phyloP scores from a whole-genome alignment of 2,797 vertebrate genomes.

The Galaxias olidus region DNA sequence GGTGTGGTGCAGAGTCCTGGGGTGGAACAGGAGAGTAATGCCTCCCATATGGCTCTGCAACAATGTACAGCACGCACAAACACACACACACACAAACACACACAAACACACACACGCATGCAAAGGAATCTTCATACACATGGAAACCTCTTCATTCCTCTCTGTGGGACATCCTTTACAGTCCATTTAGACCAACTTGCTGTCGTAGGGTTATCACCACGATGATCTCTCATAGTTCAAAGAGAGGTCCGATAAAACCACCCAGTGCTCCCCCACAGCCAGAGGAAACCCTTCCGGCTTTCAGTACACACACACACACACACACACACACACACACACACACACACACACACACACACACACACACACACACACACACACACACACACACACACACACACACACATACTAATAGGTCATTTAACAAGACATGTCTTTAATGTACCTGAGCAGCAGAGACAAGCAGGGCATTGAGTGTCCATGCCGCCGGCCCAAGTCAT shows the following conservation, averaged over 20 bases:
- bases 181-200: too few relatives aligned
- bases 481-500: constrained; percentile 8
- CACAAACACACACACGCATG: constrained; percentile 7
- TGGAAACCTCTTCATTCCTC: too few relatives aligned
- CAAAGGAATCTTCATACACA: not conserved
- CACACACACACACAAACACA: constrained; percentile 27
- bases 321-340: not conserved
- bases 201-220: too few relatives aligned
- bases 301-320: not conserved
- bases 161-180: too few relatives aligned
- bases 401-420: constrained; percentile 16
- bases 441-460: constrained; percentile 40
- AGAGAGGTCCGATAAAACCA: too few relatives aligned
- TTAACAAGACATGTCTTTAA: constrained; percentile 53
- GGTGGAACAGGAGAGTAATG: constrained; percentile 61
- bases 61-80: constrained; percentile 15
- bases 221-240: too few relatives aligned
- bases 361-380: constrained; percentile 11
- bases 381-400: constrained; percentile 1
- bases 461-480: constrained; percentile 35
- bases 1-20: constrained; percentile 38
- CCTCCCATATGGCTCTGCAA: constrained; percentile 54
- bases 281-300: too few relatives aligned
- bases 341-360: constrained; percentile 6
- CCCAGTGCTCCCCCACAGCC: too few relatives aligned